Evolutionary conservation across 1,140 invertebrate species (phyloP), one percentile per base, ranked within the genome.

Genomic region (Neodiprion pinetum): DNA sequence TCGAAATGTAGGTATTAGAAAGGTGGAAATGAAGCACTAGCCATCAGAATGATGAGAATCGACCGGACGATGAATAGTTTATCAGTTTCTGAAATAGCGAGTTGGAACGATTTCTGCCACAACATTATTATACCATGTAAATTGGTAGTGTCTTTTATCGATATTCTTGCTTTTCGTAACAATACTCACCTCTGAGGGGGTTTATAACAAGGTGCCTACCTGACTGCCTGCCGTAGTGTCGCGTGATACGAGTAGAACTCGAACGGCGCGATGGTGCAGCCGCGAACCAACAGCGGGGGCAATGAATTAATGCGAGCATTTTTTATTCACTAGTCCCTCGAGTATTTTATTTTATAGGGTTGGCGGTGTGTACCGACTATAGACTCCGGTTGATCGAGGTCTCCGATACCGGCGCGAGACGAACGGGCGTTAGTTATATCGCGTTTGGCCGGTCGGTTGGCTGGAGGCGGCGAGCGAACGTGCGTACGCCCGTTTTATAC

Each of bases 231-330:
- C 17, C 17, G 17, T 12, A 61, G n/a, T 61, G 53, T 14, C 11
- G 53, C 11, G 53, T 61, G 53, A 61, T 12, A 8, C 53, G 53
- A 61, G 53, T 61, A 9, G 53, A 61, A 61, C 53, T 61, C 11
- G 53, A 40, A 40, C 28, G 28, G 28, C 5, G 28, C 28, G 28
- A 40, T 40, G 28, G 28, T 40, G 53, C 8, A 5, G n/a, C 53
- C n/a, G 53, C 53, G 53, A 14, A 61, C 53, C 53, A 14, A 61
- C 53, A 17, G n/a, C 53, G 11, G 76, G 74, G 48, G 21, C 70
- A 48, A 80, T 76, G 81, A 83, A 83, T 82, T 83, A 83, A 83
- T 81, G 80, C 77, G 76, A 68, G 72, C 78, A 81, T 80, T 82
- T 81, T 82, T 83, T 81, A 81, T 80, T 65, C 21, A 73, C 11